A percentile compares a stretch with the other conserved stretches of the same genome.
Conservation (phyloP, 2,797 vertebrate species). For the Eulemur coronatus region DNA sequence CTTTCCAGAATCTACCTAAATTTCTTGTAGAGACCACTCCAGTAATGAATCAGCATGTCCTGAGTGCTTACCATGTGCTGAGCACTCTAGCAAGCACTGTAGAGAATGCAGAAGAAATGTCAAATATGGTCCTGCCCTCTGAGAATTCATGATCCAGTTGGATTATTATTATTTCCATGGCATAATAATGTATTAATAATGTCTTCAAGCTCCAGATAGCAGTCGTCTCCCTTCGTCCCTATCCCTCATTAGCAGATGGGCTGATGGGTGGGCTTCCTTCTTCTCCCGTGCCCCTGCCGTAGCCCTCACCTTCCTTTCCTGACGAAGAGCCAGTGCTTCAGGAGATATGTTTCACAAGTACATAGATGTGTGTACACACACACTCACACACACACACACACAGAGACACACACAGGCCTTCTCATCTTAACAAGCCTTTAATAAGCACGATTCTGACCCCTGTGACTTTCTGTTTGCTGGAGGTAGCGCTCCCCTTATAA, state of each 20-base stretch:
- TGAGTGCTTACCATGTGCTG: not conserved
- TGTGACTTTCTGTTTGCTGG: slow-evolving; percentile 78
- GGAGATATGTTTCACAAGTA: not conserved
- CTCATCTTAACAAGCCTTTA: slow-evolving; percentile 70
- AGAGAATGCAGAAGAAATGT: slow-evolving; percentile 17
- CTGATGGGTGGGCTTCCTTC: not conserved
- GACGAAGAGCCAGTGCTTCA: not conserved
- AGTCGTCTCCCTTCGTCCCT: slow-evolving; percentile 10
- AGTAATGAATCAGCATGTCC: not conserved
- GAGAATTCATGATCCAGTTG: not conserved
- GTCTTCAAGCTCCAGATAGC: not conserved
- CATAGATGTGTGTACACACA: not conserved
- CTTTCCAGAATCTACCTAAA: not conserved
- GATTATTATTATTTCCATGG: not conserved
- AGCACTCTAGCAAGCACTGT: not conserved
- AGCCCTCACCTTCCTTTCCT: slow-evolving; percentile 1
- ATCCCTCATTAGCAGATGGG: slow-evolving; percentile 15
- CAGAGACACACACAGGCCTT: slow-evolving; percentile 50
- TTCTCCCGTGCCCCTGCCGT: not conserved
- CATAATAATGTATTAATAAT: not conserved
- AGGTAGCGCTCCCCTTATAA: slow-evolving; percentile 74
- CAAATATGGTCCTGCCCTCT: not conserved
- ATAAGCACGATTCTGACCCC: slow-evolving; percentile 77
- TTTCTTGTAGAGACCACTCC: not conserved
- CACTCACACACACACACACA: not conserved